A percentile compares a stretch with the other conserved stretches of the same genome.
Evolutionary conservation across 2,113 vertebrate genomes (phyloP).

Genomic region (Thinocorus orbignyianus): DNA sequence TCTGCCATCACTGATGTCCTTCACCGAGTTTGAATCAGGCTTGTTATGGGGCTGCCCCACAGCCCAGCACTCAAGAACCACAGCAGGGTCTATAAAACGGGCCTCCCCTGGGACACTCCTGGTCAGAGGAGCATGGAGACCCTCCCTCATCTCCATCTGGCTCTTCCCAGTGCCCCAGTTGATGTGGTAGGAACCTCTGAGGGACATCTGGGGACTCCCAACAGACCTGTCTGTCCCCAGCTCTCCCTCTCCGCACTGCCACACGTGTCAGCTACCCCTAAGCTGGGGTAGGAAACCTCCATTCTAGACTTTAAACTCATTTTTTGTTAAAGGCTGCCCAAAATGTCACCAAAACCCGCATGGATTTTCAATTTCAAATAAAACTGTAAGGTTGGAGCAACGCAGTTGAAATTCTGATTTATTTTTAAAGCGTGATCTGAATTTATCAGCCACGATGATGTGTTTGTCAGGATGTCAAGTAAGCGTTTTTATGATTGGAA

Average conservation of each 20-base stretch:
- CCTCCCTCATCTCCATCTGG: not conserved
- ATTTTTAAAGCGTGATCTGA: not conserved
- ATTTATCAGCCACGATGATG: not conserved
- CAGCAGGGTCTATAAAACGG: not conserved
- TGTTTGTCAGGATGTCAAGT: not conserved
- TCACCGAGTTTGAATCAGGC: not conserved
- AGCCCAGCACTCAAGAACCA: not conserved
- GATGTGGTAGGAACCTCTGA: fast-evolving
- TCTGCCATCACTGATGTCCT: not conserved
- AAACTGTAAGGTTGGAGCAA: not conserved
- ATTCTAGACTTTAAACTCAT: not conserved
- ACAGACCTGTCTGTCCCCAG: fast-evolving
- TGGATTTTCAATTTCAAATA: not conserved
- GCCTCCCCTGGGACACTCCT: not conserved
- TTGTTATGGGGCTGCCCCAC: not conserved
- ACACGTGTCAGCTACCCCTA: not conserved
- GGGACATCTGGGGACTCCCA: not conserved
- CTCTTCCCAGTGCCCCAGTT: not conserved
- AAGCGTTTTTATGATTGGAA: not conserved
- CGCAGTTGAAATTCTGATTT: not conserved
- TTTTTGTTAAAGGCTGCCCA: not conserved
- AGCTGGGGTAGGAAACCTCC: not conserved
- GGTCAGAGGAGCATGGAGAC: not conserved
- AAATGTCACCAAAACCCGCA: fast-evolving
- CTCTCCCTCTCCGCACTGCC: not conserved